Percentiles rank a stretch among this genome's conserved stretches.
These are phyloP conservation scores for Caloenas nicobarica DNA, from an alignment of 2,113 vertebrate genomes.

Conservation along the genomic window DNA sequence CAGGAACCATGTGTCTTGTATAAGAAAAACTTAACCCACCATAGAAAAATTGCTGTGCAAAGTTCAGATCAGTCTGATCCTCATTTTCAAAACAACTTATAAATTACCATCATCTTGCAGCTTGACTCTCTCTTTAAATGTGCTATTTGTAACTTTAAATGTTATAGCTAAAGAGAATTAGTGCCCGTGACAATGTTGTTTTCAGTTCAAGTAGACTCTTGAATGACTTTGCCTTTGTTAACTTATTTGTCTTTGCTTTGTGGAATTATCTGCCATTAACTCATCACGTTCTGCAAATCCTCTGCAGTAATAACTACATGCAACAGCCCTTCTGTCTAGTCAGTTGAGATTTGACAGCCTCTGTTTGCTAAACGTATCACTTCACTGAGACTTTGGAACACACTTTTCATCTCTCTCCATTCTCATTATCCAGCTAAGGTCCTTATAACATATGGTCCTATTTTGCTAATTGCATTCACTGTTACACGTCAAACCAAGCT, in stretches of 20 bases:
- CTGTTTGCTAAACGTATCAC: constrained; percentile 63
- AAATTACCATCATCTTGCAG: background rate
- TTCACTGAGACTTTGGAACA: constrained; percentile 46
- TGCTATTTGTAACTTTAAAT: background rate
- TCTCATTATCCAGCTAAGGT: constrained; percentile 59
- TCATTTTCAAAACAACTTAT: background rate
- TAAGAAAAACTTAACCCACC: background rate
- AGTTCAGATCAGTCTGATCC: background rate
- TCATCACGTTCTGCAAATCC: constrained; percentile 4
- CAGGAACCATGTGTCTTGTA: background rate
- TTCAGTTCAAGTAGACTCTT: background rate
- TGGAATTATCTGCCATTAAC: constrained; percentile 34
- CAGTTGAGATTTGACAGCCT: constrained; percentile 46
- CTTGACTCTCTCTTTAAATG: background rate
- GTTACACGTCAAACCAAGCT: constrained; percentile 53
- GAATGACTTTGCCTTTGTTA: background rate
- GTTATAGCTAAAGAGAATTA: background rate
- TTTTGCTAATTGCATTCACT: constrained; percentile 61
- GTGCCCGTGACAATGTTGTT: background rate
- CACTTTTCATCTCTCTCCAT: constrained; percentile 40
- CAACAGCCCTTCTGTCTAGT: constrained; percentile 47
- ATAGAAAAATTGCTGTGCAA: background rate
- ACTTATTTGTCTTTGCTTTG: constrained; percentile 16
- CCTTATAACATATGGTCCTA: constrained; percentile 61
- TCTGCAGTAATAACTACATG: constrained; percentile 41